A percentile compares a stretch with the other conserved stretches of the same genome.
Evolutionary conservation across 2,888 invertebrate genomes (phyloP).

Genomic region (Hanleya hanleyi): DNA sequence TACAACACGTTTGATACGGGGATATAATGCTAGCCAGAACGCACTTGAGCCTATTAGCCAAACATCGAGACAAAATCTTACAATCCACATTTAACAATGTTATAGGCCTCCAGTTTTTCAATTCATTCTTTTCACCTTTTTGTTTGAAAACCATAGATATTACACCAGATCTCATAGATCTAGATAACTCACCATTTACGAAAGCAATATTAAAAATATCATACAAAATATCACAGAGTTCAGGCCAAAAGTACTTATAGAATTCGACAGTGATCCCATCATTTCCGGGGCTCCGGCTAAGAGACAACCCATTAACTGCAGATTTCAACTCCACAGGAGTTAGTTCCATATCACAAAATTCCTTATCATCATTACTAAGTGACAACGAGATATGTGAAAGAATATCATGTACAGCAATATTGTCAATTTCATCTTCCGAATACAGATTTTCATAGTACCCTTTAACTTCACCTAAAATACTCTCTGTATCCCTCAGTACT

Average conservation of each 20-base stretch:
- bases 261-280: neutral
- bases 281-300: neutral
- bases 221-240: neutral
- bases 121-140: neutral
- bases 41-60: neutral
- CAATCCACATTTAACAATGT: neutral
- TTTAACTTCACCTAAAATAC: neutral
- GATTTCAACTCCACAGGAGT: neutral
- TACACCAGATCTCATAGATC: neutral
- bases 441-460: neutral
- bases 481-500: neutral
- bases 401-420: neutral
- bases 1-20: neutral
- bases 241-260: neutral
- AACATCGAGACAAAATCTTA: neutral
- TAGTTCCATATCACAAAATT: neutral
- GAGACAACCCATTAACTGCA: neutral
- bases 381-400: neutral
- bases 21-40: neutral
- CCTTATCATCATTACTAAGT: neutral
- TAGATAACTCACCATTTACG: neutral
- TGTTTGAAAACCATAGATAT: neutral
- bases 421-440: neutral
- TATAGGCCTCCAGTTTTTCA: slow-evolving; percentile 5
- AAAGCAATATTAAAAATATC: neutral